These are phyloP conservation scores for Metacarcinus magister DNA, from an alignment of 2,888 invertebrate genomes.

Conservation along the genomic window DNA sequence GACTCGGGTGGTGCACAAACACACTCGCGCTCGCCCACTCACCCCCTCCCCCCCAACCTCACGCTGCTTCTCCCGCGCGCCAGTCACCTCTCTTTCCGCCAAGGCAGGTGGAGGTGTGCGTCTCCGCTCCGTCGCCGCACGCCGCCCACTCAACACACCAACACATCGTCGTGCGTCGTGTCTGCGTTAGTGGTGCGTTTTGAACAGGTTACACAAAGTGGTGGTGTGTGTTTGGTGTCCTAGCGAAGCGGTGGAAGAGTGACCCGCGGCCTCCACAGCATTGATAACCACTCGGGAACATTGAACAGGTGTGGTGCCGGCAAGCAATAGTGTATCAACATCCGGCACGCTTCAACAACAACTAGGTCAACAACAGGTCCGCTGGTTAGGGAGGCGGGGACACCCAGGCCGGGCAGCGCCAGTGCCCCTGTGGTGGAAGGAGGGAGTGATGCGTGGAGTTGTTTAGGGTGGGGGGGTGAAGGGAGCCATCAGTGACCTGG, in stretches of 20 bases:
- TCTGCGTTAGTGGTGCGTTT: constrained; percentile 11
- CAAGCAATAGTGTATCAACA: background rate
- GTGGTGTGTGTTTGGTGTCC: background rate
- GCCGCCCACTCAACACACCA: background rate
- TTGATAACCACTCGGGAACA: background rate
- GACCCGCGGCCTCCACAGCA: background rate
- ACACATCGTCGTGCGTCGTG: background rate
- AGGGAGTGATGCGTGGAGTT: background rate
- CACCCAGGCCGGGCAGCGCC: background rate
- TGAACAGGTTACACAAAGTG: background rate
- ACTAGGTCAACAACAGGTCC: background rate
- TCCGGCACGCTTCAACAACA: background rate
- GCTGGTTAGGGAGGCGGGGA: background rate
- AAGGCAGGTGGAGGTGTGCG: constrained; percentile 38
- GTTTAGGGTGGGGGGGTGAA: background rate
- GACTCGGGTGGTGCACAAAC: constrained; percentile 37
- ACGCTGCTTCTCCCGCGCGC: constrained; percentile 54
- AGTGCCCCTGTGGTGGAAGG: background rate
- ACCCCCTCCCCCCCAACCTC: constrained; percentile 57
- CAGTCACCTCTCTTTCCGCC: constrained; percentile 62
- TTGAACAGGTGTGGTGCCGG: background rate
- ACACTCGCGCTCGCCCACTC: constrained; percentile 69
- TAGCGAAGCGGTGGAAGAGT: background rate
- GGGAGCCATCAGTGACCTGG: background rate
- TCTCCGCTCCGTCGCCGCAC: constrained; percentile 3